phyloP scores from a whole-genome alignment of 2,888 invertebrate genomes.

The Agonopterix alstromeriana region DNA sequence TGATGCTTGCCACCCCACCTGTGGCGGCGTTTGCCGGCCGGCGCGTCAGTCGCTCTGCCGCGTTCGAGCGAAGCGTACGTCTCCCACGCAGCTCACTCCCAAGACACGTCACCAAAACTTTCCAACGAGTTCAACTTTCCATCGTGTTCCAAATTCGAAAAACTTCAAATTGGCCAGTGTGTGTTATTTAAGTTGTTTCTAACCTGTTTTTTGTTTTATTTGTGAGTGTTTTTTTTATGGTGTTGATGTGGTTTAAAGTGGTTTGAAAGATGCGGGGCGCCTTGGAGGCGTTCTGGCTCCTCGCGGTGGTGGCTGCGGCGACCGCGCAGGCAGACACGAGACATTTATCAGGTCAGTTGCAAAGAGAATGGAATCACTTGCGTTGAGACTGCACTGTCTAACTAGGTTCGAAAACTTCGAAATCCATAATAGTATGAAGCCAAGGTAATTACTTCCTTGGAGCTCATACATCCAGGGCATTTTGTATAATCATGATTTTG shows the following conservation, averaged over 20 bases:
- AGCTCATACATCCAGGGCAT: too few species aligned
- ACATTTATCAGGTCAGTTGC: slow-evolving; percentile 59
- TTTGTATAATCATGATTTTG: too few species aligned
- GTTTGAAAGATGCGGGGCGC: slow-evolving; percentile 65
- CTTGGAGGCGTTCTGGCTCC: slow-evolving; percentile 65
- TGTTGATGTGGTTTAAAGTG: slow-evolving; percentile 50
- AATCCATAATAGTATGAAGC: too few species aligned
- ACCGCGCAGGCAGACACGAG: slow-evolving; percentile 62
- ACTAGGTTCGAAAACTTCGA: too few species aligned
- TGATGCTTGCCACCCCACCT: slow-evolving; percentile 38
- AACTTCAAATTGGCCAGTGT: slow-evolving; percentile 12
- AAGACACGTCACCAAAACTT: slow-evolving; percentile 63
- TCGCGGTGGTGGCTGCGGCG: slow-evolving; percentile 44
- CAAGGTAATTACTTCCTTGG: neutral
- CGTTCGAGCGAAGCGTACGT: slow-evolving; percentile 26
- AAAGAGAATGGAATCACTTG: too few species aligned
- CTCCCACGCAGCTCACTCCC: slow-evolving; percentile 17
- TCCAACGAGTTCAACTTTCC: slow-evolving; percentile 55
- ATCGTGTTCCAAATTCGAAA: slow-evolving; percentile 28
- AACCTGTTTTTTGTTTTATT: slow-evolving; percentile 17
- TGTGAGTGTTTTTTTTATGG: slow-evolving; percentile 48
- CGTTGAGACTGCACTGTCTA: too few species aligned
- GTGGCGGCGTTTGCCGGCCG: slow-evolving; percentile 27
- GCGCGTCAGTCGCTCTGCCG: slow-evolving; percentile 45
- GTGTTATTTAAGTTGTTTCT: slow-evolving; percentile 28